phyloP scores from a whole-genome alignment of 1,140 invertebrate genomes.

The Atta colombica region DNA sequence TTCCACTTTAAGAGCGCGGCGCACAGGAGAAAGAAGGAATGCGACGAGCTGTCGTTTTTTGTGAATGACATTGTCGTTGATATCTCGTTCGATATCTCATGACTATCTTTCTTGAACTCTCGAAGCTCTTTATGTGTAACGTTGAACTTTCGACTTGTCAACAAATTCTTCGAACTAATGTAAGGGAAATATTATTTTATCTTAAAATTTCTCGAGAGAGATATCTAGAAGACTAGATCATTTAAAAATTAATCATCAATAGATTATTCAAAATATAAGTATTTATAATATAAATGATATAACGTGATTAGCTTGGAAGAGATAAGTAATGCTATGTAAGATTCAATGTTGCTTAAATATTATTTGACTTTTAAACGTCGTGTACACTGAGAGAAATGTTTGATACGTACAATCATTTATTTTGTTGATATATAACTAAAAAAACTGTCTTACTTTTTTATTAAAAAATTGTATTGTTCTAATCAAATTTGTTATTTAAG shows the following conservation, averaged over 20 bases:
- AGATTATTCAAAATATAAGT: neutral
- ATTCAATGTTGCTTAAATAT: neutral
- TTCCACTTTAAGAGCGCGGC: constrained; percentile 68
- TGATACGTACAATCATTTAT: too few relatives aligned
- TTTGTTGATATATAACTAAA: too few relatives aligned
- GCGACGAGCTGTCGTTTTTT: constrained; percentile 32
- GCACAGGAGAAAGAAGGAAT: neutral
- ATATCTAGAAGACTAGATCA: neutral
- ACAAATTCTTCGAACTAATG: neutral
- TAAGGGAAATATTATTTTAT: neutral
- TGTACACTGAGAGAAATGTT: too few relatives aligned
- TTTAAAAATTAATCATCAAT: neutral
- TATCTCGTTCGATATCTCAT: constrained; percentile 23
- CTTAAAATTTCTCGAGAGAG: neutral
- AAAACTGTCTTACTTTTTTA: too few relatives aligned
- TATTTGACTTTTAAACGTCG: neutral
- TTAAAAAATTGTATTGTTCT: too few relatives aligned
- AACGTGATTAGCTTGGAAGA: neutral
- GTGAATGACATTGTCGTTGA: neutral
- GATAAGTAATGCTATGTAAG: neutral
- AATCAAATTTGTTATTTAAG: too few relatives aligned
- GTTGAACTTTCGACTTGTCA: neutral
- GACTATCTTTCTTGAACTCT: neutral
- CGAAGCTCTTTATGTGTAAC: neutral
- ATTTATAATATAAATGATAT: neutral